Evolutionary conservation across 2,797 vertebrate genomes (phyloP), one percentile per base, ranked within the genome.

Genomic region (Catostomus latipinnis): DNA sequence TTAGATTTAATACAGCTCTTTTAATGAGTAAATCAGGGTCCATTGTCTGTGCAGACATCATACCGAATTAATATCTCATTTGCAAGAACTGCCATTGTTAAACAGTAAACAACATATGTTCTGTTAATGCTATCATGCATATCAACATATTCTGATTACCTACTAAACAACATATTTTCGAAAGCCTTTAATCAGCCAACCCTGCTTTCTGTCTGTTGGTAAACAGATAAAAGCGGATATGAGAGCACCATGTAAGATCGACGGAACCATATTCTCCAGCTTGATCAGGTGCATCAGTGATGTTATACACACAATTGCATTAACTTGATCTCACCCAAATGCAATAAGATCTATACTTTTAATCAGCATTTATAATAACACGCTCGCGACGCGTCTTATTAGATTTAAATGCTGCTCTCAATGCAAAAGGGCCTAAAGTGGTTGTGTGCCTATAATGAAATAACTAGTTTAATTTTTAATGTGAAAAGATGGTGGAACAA

Each of bases 151-250:
- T 43, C 8, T 10, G 8, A 6, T 12, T 63, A 43, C 34, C 8
- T 13, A 43, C 8, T 43, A 52, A 52, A 43, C 13, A 43, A 22
- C n/a, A 49, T 66, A 66, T 43, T 14, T n/a, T 8, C 1, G 34
- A 6, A 34, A 13, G 13, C 6, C 9, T 63, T 52, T 12, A n/a
- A 60, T 12, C 54, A 8, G 6, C 4, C 9, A 48, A 60, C 60
- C 5, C 14, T 18, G 61, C 11, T 12, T 65, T 63, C 11, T 18
- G 61, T 65, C n/a, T 9, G 61, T 56, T 48, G 6, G 8, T 58
- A 50, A 74, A 74, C 48, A 62, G 4, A 48, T 8, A n/a, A 76
- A 34, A 75, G 62, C 16, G 10, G 50, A 65, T 18, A n/a, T 48
- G 52, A n/a, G n/a, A 56, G 57, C 62, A 8, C 53, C 6, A 48